Conservation (phyloP, 1,140 invertebrate genomes). For the Bombus fervidus region DNA sequence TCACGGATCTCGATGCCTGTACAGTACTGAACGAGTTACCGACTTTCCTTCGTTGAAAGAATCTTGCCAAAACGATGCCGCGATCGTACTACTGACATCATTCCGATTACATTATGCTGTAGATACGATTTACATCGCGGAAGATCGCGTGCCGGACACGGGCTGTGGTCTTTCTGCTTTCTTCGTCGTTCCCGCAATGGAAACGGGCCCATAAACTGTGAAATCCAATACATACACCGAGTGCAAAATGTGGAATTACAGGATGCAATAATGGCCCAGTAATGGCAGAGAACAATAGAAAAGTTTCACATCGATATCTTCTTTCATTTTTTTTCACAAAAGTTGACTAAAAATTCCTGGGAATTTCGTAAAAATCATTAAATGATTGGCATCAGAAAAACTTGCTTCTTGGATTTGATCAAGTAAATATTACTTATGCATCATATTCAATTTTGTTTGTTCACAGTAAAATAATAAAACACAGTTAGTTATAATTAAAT, state of each 20-base stretch:
- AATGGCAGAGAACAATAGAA: not conserved
- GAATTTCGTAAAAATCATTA: not conserved
- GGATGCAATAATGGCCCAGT: not conserved
- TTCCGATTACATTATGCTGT: constrained; percentile 63
- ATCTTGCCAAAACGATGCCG: constrained; percentile 33
- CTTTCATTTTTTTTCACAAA: not conserved
- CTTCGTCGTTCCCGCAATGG: constrained; percentile 59
- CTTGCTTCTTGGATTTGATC: not conserved
- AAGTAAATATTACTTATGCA: not conserved
- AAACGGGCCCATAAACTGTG: constrained; percentile 46
- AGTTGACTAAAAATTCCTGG: not conserved
- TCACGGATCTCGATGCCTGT: not conserved
- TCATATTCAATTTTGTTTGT: not conserved
- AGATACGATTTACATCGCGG: constrained; percentile 59
- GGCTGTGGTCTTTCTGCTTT: constrained; percentile 67
- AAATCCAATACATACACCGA: constrained; percentile 4
- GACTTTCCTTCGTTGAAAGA: constrained; percentile 3
- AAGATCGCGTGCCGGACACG: constrained; percentile 65
- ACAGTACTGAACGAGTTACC: no score
- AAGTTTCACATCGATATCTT: not conserved
- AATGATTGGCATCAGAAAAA: not conserved
- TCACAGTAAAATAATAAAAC: not conserved
- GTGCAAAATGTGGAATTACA: not conserved
- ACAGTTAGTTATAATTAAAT: no score
- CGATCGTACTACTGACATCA: constrained; percentile 64